Base-by-base conservation (phyloP, 2,113 vertebrate genomes). In the Symphodus melops region DNA sequence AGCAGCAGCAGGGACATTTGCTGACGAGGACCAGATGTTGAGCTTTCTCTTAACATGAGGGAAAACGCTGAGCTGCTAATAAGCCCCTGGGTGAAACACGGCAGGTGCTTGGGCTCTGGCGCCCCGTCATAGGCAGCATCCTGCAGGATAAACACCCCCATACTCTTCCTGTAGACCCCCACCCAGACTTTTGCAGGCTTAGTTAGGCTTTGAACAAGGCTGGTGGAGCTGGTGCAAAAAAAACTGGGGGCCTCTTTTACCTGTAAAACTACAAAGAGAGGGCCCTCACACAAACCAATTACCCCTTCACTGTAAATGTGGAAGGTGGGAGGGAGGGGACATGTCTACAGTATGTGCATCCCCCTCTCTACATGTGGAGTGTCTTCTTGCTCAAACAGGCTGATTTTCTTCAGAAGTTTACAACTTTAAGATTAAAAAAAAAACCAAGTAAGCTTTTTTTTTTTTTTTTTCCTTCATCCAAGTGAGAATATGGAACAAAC, bases 261-360 rank as follows among this genome's bases (percentile, higher is more conserved):
- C 87, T 77, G 74, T 95, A 93, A 95, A 95, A 94, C 84, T 94
- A 94, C 94, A 95, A 94, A 95, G 93, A 68, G 69, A 19, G 70
- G 37, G 59, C 54, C 82, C 89, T 81, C 86, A 75, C 79, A 75
- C 72, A 82, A 77, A 69, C 79, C 73, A 84, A 90, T 91, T 91
- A 90, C 54, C 53, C 52, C 67, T 28, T 25, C 70, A 79, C 69
- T 85, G 79, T 89, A 91, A 90, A 88, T 84, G 36, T 70, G 75
- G 51, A 72, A 62, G 74, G 20, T 44, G 42, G 48, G 39, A 68
- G 72, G 68, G 82, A 48, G 62, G 72, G 46, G 20, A 65, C 56
- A 36, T 79, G 81, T 58, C 48, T 70, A n/a, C n/a, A n/a, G n/a
- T n/a, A 68, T 71, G 64, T 54, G 19, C 56, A 80, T 75, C 75